Base-by-base conservation (phyloP, 2,113 vertebrate species). In the Tetraodon nigroviridis region DNA sequence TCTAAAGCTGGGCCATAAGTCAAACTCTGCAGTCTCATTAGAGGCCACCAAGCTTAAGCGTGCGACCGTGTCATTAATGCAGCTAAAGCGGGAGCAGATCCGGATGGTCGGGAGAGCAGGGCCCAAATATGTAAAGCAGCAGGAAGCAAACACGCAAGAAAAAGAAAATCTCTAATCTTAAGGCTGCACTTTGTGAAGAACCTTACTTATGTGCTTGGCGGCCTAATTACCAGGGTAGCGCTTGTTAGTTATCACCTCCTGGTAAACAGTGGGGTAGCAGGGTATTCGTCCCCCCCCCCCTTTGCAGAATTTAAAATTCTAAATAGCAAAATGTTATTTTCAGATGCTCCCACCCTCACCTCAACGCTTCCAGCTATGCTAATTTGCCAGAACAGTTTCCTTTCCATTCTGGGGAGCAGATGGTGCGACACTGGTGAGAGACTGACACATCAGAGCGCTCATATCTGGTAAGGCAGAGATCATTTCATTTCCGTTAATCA, bases 241-340 rank as follows among this genome's bases (percentile, higher is more conserved):
- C 75, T 80, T 84, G 81, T 86, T 88, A 81, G 83, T 83, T 85
- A 79, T 86, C 79, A 84, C 81, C 82, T 86, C 71, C 67, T 87
- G 73, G 82, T 85, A 79, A 89, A 86, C 80, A 87, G 71, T 41
- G 18, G 52, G 64, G 15, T 65, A 61, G 71, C 42, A 20, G 52
- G 64, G 15, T 65, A 61, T 66, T 61, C 53, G 2, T 5, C 10
- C 45, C 6, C 8, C 10, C 7, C 50, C 6, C 8, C 8, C 17
- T 21, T 46, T 58, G 57, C 29, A 57, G 17, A 78, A 80, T 83
- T 81, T 80, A 62, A 87, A 86, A 87, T 84, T 84, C 77, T 71
- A 76, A 84, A 59, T 18, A 74, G 70, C 51, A 27, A 55, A 77
- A 72, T 81, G 66, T 78, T 60, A 73, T 46, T 81, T 73, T 74